Percentiles rank a stretch among this genome's conserved stretches.
Conservation (phyloP, 2,888 invertebrate genomes). For the Invenusta paracnida region DNA sequence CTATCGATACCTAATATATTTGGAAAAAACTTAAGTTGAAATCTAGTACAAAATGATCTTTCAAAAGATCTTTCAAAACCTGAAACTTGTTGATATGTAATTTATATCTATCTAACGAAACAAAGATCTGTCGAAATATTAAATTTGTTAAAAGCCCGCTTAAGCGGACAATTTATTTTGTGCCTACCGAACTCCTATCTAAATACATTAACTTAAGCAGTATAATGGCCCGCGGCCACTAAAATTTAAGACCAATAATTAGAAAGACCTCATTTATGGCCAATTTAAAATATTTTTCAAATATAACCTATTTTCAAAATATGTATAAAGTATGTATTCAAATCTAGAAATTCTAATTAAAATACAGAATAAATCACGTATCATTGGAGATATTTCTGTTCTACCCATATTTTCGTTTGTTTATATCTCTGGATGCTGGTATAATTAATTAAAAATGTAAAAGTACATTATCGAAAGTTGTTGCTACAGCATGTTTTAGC, state of each 20-base stretch:
- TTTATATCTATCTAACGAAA: too few relatives aligned
- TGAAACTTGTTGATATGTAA: too few relatives aligned
- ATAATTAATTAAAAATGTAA: background rate
- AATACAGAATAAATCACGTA: background rate
- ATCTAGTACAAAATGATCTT: too few relatives aligned
- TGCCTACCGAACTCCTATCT: background rate
- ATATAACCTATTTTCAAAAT: background rate
- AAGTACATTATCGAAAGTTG: slow-evolving; percentile 27
- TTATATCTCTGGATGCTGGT: background rate
- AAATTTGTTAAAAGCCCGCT: too few relatives aligned
- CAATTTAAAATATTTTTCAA: background rate
- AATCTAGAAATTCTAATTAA: background rate
- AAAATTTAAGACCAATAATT: background rate
- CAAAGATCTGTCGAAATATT: too few relatives aligned
- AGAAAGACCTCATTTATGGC: background rate
- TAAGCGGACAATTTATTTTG: background rate
- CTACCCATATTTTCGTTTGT: too few relatives aligned
- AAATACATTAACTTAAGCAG: background rate
- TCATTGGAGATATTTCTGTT: too few relatives aligned
- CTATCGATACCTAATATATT: too few relatives aligned
- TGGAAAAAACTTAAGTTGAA: too few relatives aligned
- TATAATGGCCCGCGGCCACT: background rate
- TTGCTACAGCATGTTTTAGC: background rate
- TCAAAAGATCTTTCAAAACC: too few relatives aligned
- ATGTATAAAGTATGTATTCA: background rate